Conservation (phyloP, 2,113 vertebrate species). For the Eira barbara region DNA sequence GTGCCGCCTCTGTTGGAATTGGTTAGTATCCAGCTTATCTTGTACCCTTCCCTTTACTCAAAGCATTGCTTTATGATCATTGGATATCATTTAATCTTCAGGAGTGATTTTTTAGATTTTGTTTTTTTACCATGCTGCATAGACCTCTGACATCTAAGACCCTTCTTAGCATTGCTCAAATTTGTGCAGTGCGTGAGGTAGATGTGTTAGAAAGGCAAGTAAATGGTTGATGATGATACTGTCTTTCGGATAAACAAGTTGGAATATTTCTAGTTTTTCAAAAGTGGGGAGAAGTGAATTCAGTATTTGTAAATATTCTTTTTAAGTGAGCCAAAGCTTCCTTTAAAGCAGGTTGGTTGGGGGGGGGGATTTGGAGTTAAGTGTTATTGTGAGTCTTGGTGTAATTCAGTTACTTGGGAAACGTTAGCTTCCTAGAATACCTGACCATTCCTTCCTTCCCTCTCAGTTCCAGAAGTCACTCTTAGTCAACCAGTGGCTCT, state of each 20-base stretch:
- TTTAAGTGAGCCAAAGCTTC: not conserved
- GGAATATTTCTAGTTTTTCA: not conserved
- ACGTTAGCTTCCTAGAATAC: not conserved
- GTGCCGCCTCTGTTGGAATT: conserved; percentile 96
- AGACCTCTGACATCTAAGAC: not conserved
- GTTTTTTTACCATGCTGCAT: not conserved
- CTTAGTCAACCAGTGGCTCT: rapidly evolving
- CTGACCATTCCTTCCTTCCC: not conserved
- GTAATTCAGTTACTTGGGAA: not conserved
- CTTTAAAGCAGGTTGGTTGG: not conserved
- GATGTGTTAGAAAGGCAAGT: not conserved
- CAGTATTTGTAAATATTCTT: not conserved
- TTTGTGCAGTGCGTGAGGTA: not conserved
- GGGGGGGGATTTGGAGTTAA: not conserved
- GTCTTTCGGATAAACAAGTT: not conserved
- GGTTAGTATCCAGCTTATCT: conserved; percentile 82
- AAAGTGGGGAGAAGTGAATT: not conserved
- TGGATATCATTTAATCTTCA: not conserved
- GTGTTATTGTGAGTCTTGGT: not conserved
- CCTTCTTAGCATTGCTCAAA: not conserved
- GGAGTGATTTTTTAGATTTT: not conserved
- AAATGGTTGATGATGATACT: not conserved
- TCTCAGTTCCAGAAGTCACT: not conserved
- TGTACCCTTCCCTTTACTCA: not conserved
- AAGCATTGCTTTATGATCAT: not conserved